Conservation (phyloP, 2,113 vertebrate species). For the Recurvirostra avosetta region DNA sequence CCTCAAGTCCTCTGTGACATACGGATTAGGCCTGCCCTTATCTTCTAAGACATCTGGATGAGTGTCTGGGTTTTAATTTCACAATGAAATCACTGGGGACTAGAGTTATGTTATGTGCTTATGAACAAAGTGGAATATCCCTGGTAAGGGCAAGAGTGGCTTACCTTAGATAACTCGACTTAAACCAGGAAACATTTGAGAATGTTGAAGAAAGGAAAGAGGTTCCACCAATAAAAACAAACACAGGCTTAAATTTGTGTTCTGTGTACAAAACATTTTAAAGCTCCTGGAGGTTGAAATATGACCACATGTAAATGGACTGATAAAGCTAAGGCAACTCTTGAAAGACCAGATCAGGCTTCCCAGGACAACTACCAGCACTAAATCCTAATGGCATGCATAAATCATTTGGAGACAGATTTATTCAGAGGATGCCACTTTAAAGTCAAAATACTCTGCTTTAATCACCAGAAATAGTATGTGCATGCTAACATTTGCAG, state of each 20-base stretch:
- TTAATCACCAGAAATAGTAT: slow-evolving; percentile 39
- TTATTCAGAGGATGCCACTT: slow-evolving; percentile 64
- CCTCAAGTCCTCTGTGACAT: slow-evolving; percentile 82
- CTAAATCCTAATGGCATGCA: slow-evolving; percentile 65
- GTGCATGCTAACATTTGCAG: slow-evolving; percentile 68
- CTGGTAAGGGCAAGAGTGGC: slow-evolving; percentile 84
- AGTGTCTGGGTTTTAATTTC: slow-evolving; percentile 89
- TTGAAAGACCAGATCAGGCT: slow-evolving; percentile 67
- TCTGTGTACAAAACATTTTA: slow-evolving; percentile 69
- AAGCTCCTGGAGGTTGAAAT: slow-evolving; percentile 61
- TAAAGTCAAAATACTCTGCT: slow-evolving; percentile 57
- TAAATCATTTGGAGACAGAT: slow-evolving; percentile 63
- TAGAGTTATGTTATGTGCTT: slow-evolving; percentile 76
- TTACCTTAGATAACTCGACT: slow-evolving; percentile 88
- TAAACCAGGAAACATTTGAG: slow-evolving; percentile 90
- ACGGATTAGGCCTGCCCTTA: slow-evolving; percentile 84
- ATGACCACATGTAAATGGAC: slow-evolving; percentile 59
- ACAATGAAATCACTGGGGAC: slow-evolving; percentile 74
- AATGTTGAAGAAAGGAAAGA: slow-evolving; percentile 88
- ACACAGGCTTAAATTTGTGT: slow-evolving; percentile 73
- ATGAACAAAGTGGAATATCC: slow-evolving; percentile 85
- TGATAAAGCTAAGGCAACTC: slow-evolving; percentile 46
- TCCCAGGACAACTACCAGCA: slow-evolving; percentile 53
- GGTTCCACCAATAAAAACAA: slow-evolving; percentile 77
- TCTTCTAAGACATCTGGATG: slow-evolving; percentile 91